Evolutionary conservation across 2,888 invertebrate species (phyloP), one percentile per base, ranked within the genome.

Genomic region (Athalia circularis): DNA sequence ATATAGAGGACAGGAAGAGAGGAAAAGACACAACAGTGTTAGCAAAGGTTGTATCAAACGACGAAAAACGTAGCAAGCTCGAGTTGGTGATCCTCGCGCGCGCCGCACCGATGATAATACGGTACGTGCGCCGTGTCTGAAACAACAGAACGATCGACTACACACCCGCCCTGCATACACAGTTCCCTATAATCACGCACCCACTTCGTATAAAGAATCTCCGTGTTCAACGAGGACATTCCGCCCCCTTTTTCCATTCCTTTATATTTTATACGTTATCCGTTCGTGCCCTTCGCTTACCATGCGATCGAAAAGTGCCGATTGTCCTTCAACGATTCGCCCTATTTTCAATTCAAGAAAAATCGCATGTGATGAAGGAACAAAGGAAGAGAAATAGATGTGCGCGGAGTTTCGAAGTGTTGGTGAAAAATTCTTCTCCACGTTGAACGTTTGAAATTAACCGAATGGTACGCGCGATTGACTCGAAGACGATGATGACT

Each of bases 71-170:
- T 15, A 45, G 83, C 81, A 84, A 29, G 29, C 29, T 29, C 29
- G 29, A 29, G 29, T 29, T 84, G 85, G 83, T 83, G 77, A 77
- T 79, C 82, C 82, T 81, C 81, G 81, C 80, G 80, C 81, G 81
- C 79, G 80, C 84, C 83, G 85, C 85, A 85, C 83, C 85, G 85
- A 85, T 84, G 84, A 85, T 85, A 85, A 85, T 85, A 85, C 80
- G 85, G 85, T 85, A 85, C 85, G 85, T 85, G 85, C 84, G 81
- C 84, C 85, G 85, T 85, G 85, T 85, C 82, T 82, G 81, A 82
- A 85, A 85, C 85, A 85, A 85, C 84, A 82, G 47, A 84, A 82
- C 70, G 67, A 77, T 77, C 77, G 77, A 62, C 70, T 77, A 52
- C 52, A 68, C 80, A 85, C 82, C 81, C 84, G 83, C 81, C 84